Evolutionary conservation across 2,888 invertebrate genomes (phyloP).

Genomic region (Pachliopta kotzebuea): DNA sequence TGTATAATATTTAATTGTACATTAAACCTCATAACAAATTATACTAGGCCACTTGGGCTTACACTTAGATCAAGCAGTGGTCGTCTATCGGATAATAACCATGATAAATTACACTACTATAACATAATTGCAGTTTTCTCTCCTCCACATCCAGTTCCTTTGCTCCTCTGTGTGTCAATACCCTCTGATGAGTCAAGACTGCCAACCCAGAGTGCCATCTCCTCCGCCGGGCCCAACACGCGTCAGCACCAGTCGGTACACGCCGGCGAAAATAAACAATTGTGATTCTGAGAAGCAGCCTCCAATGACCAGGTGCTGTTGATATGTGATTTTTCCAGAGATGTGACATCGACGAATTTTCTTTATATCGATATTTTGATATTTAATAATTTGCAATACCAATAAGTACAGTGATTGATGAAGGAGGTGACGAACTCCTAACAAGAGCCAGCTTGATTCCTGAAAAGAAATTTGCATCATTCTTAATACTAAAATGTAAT

Average conservation of each 20-base stretch:
- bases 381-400: background rate
- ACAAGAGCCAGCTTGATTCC: too few species aligned
- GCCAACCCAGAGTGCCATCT: background rate
- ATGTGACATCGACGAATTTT: slow-evolving; percentile 5
- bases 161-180: slow-evolving; percentile 17
- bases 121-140: too few species aligned
- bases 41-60: too few species aligned
- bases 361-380: slow-evolving; percentile 16
- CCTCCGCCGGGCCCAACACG: background rate
- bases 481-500: too few species aligned
- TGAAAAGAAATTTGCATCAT: too few species aligned
- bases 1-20: too few species aligned
- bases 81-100: background rate
- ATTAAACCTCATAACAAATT: too few species aligned
- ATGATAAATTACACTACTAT: background rate
- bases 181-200: slow-evolving; percentile 14
- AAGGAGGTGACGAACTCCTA: too few species aligned
- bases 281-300: slow-evolving; percentile 42
- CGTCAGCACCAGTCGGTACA: slow-evolving; percentile 22
- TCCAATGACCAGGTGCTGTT: slow-evolving; percentile 47
- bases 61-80: too few species aligned
- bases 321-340: slow-evolving; percentile 34
- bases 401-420: background rate
- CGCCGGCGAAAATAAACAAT: slow-evolving; percentile 53
- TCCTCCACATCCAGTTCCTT: background rate